Evolutionary conservation across 2,797 vertebrate species (phyloP), one percentile per base, ranked within the genome.

Genomic region (Neoniphon sammara): DNA sequence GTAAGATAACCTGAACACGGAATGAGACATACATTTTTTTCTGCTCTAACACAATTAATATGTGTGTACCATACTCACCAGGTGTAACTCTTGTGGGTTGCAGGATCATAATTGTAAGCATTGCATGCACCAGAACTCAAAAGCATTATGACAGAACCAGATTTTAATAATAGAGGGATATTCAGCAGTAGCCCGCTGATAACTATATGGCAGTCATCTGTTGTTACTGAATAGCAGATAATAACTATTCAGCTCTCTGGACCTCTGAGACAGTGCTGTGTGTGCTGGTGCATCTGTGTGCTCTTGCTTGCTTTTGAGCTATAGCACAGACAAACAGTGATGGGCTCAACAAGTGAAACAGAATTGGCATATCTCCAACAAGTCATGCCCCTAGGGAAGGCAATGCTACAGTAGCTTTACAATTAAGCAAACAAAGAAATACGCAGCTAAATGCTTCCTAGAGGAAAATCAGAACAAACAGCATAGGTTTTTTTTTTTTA

Each of bases 371-470:
- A 61, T 85, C 75, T 92, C 93, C 92, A 93, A 87, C 82, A 84
- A 91, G 89, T 89, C 83, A 64, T 70, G 80, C 89, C 91, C 85
- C 79, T 5, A 44, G 92, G 90, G 86, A 85, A 84, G 47, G 68
- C 80, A 70, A 78, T 49, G 81, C 83, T 88, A 88, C 87, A 85
- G 73, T 85, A 86, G 85, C 84, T 85, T 88, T 86, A 92, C 86
- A 91, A 89, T 93, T 92, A 92, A 76, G 53, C 88, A 92, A 91
- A 93, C 89, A 93, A 90, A 91, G 80, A 92, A 83, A 87, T 82
- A 89, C 73, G 78, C 80, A 69, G 73, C 82, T 92, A 92, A 93
- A 92, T 75, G 85, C 86, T 88, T 93, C 87, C 90, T 83, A 34
- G 69, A 88, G 77, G 79, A 91, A 88, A 92, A 91, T 87, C 83